Conservation (phyloP, 2,797 vertebrate genomes). For the Mormyrops attenuatus region DNA sequence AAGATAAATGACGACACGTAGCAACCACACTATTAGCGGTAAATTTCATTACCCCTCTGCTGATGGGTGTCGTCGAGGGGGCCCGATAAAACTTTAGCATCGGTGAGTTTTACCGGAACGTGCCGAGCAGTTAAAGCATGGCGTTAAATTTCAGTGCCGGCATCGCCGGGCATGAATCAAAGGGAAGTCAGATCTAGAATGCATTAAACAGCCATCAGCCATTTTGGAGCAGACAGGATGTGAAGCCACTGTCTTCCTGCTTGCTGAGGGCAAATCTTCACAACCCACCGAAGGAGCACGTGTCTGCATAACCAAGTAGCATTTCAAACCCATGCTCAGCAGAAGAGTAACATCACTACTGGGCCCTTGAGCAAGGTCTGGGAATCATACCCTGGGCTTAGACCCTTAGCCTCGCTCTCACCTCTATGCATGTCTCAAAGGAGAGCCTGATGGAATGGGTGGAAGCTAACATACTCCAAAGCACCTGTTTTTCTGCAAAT, state of each 20-base stretch:
- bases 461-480: background rate
- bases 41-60: background rate
- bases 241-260: background rate
- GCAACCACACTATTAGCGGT: background rate
- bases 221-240: background rate
- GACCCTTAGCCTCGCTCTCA: background rate
- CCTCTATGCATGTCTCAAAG: background rate
- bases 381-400: background rate
- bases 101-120: background rate
- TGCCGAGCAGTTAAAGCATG: background rate
- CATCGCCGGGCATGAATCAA: background rate
- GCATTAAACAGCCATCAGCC: background rate
- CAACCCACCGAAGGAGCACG: background rate
- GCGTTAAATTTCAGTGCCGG: background rate
- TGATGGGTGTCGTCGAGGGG: background rate
- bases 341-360: no score
- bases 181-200: background rate
- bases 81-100: background rate
- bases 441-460: background rate
- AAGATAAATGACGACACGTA: background rate
- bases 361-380: no score
- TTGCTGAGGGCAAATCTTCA: background rate
- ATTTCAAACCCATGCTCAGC: background rate
- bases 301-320: background rate
- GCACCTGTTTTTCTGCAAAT: background rate